These are phyloP conservation scores for Hirundo rustica DNA, from an alignment of 2,797 vertebrate species.

Conservation along the genomic window DNA sequence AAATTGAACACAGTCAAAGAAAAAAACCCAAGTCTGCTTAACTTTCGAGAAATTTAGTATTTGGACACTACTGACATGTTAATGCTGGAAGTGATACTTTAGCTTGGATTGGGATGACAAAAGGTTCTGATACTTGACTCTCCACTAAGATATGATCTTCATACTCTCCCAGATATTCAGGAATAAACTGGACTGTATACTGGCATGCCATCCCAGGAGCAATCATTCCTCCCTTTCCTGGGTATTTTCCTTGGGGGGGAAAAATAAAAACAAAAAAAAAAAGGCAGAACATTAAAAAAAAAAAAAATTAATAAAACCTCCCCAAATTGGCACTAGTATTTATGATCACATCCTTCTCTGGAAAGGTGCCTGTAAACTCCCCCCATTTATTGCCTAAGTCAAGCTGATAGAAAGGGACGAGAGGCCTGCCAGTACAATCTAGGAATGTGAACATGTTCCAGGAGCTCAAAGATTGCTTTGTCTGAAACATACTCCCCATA, in stretches of 20 bases:
- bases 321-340: neutral
- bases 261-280: neutral
- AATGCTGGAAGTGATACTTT: slow-evolving; percentile 85
- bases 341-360: neutral
- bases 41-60: neutral
- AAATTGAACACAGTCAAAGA: neutral
- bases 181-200: slow-evolving; percentile 85
- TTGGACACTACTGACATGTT: slow-evolving; percentile 78
- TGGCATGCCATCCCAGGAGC: slow-evolving; percentile 95
- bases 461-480: neutral
- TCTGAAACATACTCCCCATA: neutral
- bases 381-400: neutral
- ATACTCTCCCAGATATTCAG: slow-evolving; percentile 85
- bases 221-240: slow-evolving; percentile 85
- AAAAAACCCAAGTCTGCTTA: neutral
- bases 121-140: slow-evolving; percentile 78
- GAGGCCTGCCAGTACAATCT: neutral
- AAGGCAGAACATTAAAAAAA: neutral
- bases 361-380: neutral
- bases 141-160: slow-evolving; percentile 88
- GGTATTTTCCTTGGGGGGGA: slow-evolving; percentile 84
- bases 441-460: neutral
- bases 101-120: slow-evolving; percentile 85
- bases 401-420: neutral
- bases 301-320: neutral